A percentile compares a stretch with the other conserved stretches of the same genome.
Conservation (phyloP, 2,797 vertebrate species). For the Varecia variegata region DNA sequence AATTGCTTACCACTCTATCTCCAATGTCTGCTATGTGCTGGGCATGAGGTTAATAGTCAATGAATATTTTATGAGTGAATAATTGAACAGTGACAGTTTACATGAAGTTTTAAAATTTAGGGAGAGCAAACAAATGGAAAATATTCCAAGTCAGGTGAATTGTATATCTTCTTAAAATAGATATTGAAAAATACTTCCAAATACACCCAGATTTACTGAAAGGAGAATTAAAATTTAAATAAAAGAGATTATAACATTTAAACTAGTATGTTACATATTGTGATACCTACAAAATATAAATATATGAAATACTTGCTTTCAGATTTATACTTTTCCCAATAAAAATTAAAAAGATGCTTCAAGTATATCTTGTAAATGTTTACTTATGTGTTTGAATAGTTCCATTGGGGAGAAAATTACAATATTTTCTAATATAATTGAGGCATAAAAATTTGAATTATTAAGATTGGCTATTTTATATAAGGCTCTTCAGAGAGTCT, state of each 20-base stretch:
- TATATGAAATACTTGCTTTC: background rate
- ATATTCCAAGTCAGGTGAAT: background rate
- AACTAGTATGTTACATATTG: background rate
- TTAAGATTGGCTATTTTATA: background rate
- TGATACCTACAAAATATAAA: background rate
- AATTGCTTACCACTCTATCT: background rate
- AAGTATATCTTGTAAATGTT: background rate
- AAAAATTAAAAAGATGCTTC: background rate
- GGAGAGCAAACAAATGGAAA: background rate
- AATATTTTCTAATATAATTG: background rate
- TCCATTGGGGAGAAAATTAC: background rate
- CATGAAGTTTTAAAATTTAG: slow-evolving; percentile 26
- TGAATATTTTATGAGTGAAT: slow-evolving; percentile 19
- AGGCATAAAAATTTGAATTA: slow-evolving; percentile 10
- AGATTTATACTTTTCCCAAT: background rate
- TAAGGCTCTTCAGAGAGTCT: background rate
- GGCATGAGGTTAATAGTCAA: background rate
- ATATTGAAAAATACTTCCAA: background rate
- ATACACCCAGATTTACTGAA: background rate
- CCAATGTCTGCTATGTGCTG: background rate
- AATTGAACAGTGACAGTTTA: slow-evolving; percentile 33
- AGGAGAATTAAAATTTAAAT: background rate
- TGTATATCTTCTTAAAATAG: background rate
- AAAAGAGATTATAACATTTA: background rate
- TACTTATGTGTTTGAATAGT: background rate